Conservation (phyloP, 2,113 vertebrate genomes). For the Grammomys dolichurus region DNA sequence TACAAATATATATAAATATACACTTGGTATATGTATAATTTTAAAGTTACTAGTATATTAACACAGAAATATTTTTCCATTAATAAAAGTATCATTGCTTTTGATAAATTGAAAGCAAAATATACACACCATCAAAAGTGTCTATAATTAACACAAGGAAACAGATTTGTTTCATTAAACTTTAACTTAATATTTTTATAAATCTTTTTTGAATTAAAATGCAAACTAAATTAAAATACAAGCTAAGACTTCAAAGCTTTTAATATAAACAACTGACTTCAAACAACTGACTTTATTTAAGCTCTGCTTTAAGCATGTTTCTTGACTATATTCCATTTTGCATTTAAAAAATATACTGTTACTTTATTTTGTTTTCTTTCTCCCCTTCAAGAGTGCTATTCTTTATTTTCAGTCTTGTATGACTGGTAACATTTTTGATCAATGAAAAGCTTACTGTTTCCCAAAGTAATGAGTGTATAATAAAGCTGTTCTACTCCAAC, state of each 20-base stretch:
- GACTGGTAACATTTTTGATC: slow-evolving; percentile 84
- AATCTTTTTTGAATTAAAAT: slow-evolving; percentile 66
- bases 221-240: slow-evolving; percentile 61
- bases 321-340: slow-evolving; percentile 80
- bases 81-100: neutral
- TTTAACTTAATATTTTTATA: slow-evolving; percentile 38
- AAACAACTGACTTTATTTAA: slow-evolving; percentile 65
- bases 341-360: slow-evolving; percentile 66
- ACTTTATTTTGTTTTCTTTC: slow-evolving; percentile 75
- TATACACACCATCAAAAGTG: neutral
- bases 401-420: slow-evolving; percentile 80
- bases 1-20: neutral
- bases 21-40: neutral
- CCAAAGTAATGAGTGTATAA: slow-evolving; percentile 83
- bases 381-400: slow-evolving; percentile 65
- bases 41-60: neutral
- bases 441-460: slow-evolving; percentile 82
- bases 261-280: slow-evolving; percentile 73
- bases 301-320: slow-evolving; percentile 64
- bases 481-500: slow-evolving; percentile 85
- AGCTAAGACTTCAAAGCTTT: slow-evolving; percentile 61
- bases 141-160: slow-evolving; percentile 70
- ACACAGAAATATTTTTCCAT: neutral
- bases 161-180: neutral
- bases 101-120: slow-evolving; percentile 34